Evolutionary conservation across 2,113 vertebrate species (phyloP).

Genomic region (Synchiropus splendidus): DNA sequence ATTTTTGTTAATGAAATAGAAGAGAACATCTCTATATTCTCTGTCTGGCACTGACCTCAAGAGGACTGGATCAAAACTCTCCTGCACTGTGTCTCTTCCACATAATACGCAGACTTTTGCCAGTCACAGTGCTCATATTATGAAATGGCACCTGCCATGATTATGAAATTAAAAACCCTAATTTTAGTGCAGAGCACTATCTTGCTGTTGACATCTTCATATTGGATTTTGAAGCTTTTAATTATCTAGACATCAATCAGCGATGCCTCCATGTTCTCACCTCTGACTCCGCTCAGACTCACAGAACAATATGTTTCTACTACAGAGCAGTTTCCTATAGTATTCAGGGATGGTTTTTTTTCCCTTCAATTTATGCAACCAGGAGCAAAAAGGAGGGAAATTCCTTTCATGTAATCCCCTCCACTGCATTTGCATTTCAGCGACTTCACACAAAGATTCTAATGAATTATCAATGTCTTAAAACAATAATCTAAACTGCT

Average conservation of each 20-base stretch:
- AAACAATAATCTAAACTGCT: slow-evolving; percentile 43
- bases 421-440: slow-evolving; percentile 52
- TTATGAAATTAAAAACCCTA: no score
- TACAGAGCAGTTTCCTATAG: slow-evolving; percentile 30
- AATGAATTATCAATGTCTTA: slow-evolving; percentile 56
- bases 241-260: no score
- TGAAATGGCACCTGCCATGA: no score
- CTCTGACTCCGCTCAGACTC: slow-evolving; percentile 1
- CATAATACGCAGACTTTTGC: no score
- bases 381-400: slow-evolving; percentile 25
- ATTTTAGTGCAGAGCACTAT: no score
- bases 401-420: slow-evolving; percentile 32
- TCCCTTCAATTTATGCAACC: slow-evolving; percentile 7
- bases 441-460: slow-evolving; percentile 37
- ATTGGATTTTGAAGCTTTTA: no score
- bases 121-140: no score
- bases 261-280: slow-evolving; percentile 9
- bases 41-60: no score
- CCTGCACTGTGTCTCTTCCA: no score
- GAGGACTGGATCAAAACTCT: no score
- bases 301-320: slow-evolving; percentile 17
- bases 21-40: no score
- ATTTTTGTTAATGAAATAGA: no score
- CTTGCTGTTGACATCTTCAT: slow-evolving; percentile 5
- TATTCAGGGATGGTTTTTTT: slow-evolving; percentile 7